Evolutionary conservation across 2,113 vertebrate species (phyloP).

Genomic region (Burhinus oedicnemus): DNA sequence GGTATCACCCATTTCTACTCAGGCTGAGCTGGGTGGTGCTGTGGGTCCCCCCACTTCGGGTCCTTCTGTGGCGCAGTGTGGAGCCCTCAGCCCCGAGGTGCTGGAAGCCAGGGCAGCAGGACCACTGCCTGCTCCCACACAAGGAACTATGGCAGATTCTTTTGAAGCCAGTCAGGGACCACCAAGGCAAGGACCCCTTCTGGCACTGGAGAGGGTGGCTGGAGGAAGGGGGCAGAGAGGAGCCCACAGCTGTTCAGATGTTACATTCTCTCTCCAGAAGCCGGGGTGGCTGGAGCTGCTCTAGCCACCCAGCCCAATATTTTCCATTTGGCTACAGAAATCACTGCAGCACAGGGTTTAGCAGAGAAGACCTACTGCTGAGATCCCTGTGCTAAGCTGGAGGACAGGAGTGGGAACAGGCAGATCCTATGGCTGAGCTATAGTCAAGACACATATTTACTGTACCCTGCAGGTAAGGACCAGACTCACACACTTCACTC

Average conservation of each 20-base stretch:
- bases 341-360: not conserved
- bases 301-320: not conserved
- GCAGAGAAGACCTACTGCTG: not conserved
- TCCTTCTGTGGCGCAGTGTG: accelerated
- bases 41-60: accelerated
- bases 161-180: not conserved
- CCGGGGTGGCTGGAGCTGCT: not conserved
- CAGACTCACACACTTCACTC: not conserved
- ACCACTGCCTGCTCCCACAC: not conserved
- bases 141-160: not conserved
- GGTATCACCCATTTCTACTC: accelerated
- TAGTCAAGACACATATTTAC: not conserved
- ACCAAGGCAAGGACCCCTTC: not conserved
- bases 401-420: not conserved
- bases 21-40: not conserved
- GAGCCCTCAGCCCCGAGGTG: not conserved
- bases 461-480: not conserved
- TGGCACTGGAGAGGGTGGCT: not conserved
- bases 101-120: not conserved
- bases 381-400: not conserved
- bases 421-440: not conserved
- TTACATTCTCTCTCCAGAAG: not conserved
- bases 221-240: not conserved
- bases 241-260: not conserved
- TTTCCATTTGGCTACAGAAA: not conserved